Evolutionary conservation across 1,140 invertebrate genomes (phyloP), one percentile per base, ranked within the genome.

Genomic region (Glomeris maerens): DNA sequence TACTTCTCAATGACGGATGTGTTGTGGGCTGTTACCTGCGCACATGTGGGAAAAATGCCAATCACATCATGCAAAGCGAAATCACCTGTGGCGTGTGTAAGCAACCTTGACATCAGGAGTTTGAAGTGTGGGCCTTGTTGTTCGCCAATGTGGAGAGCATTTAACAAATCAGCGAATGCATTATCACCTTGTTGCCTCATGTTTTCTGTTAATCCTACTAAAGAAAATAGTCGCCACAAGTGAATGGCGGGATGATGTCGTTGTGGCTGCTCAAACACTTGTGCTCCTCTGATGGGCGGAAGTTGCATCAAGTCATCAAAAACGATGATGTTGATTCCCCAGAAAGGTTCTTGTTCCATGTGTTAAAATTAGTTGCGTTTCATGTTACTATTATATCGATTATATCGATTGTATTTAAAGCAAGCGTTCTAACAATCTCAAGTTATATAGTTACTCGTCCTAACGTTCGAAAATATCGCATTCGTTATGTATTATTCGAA

Each of bases 161-260:
- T 58, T 27, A 56, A 47, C 21, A 59, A 25, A 23, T 52, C 50
- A 51, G 52, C 45, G 41, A 54, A 56, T 46, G n/a, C 17, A 26
- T 21, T 47, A 22, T 55, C 42, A 21, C 27, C 44, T 47, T 41
- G 29, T 53, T 55, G 61, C 5, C 56, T 50, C 64, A 65, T 67
- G 46, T 67, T 67, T 45, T 65, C 52, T 52, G 41, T 56, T 3
- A 66, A 44, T 57, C 66, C 60, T 52, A 61, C 53, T n/a, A 66
- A 52, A 1, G 40, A 48, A 40, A 66, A 63, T 47, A 51, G 25
- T 47, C 58, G 57, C 63, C 60, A 68, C 41, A 66, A 55, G 54
- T 65, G 55, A 53, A 56, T 60, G 50, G 58, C 62, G 44, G 60
- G 60, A 61, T 55, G 20, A 45, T 45, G 57, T 54, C 31, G 4